Evolutionary conservation across 2,888 invertebrate species (phyloP), one percentile per base, ranked within the genome.

Genomic region (Euphydryas editha): DNA sequence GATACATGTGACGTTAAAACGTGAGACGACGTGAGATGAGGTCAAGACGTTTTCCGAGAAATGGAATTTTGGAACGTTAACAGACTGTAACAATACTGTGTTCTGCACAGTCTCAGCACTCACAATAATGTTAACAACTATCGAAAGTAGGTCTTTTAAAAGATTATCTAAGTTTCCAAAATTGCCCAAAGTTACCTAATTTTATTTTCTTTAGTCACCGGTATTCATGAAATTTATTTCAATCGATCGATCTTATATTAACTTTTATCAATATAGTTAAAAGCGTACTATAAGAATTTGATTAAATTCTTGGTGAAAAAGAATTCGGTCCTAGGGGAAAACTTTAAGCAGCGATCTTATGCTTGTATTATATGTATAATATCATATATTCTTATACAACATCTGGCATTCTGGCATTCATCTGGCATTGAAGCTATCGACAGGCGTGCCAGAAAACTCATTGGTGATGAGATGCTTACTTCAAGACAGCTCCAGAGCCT

Each of bases 251-350:
- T 62, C n/a, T 18, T n/a, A 30, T 36, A 17, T 17, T 42, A 56
- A 56, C 17, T 62, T 57, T 62, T 56, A 21, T 46, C 54, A 46
- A 46, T 13, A 17, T 20, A 62, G 55, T n/a, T 42, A 54, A 24
- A 13, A n/a, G 47, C n/a, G 36, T 46, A 17, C n/a, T 59, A 57
- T 55, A 47, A 65, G 69, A 67, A 69, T 70, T 70, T 70, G 61
- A 69, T 69, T 69, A 72, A 65, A 61, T 55, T 62, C 56, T 55
- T 55, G 54, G 46, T 65, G 62, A 65, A 44, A 39, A 64, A 64
- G 39, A 60, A 51, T 60, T 49, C 36, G 61, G 49, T 64, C 21
- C 15, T 51, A 30, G 59, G 60, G 30, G 30, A 30, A 30, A 30
- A 30, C 30, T 30, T 5, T 30, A 30, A 30, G 30, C 30, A 30